Conservation (phyloP, 2,113 vertebrate genomes). For the Capreolus pygargus region DNA sequence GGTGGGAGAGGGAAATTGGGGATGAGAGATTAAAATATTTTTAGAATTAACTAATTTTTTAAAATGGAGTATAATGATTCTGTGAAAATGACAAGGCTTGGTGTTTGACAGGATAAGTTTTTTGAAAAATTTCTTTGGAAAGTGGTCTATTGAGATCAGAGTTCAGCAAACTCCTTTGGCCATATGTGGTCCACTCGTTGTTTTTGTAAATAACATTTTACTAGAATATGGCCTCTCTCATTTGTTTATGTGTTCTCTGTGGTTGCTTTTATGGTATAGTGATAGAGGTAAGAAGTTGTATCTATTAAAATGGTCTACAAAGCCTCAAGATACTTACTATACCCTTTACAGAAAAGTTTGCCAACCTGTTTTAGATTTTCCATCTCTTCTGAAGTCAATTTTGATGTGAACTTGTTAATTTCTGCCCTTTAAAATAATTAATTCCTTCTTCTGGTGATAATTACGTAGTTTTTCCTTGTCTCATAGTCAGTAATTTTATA, state of each 20-base stretch:
- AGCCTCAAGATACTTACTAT: not conserved
- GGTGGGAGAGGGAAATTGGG: not conserved
- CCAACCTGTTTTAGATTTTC: not conserved
- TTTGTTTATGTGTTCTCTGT: not conserved
- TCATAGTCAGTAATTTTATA: not conserved
- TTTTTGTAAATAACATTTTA: not conserved
- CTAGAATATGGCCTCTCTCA: not conserved
- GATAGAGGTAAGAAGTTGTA: not conserved
- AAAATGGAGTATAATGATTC: not conserved
- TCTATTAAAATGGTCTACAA: not conserved
- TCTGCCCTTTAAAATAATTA: not conserved
- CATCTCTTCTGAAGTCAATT: not conserved
- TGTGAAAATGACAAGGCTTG: not conserved
- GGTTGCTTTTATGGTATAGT: not conserved
- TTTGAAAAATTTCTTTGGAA: not conserved
- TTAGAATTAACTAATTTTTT: not conserved
- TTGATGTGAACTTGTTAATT: not conserved
- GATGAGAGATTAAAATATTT: not conserved
- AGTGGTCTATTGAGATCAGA: not conserved
- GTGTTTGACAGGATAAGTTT: not conserved
- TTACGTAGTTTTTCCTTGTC: not conserved
- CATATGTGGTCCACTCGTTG: not conserved
- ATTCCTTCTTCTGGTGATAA: not conserved
- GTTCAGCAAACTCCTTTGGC: not conserved
- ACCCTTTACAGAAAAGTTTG: not conserved